Evolutionary conservation across 2,888 invertebrate genomes (phyloP).

Genomic region (Halictus quadricinctus): DNA sequence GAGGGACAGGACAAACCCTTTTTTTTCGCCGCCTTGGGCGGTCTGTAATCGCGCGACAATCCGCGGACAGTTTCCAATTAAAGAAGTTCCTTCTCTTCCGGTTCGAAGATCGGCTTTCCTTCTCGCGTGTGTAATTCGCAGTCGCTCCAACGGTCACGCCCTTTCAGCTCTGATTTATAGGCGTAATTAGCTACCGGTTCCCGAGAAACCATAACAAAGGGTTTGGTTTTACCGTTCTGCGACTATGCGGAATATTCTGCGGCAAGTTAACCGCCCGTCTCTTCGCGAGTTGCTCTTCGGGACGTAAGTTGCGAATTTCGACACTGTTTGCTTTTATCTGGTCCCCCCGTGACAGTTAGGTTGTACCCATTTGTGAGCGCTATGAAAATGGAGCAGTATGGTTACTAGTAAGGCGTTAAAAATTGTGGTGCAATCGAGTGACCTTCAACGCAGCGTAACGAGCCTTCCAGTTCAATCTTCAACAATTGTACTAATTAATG

Average conservation of each 20-base stretch:
- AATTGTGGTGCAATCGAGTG: no score
- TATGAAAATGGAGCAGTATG: no score
- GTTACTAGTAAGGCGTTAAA: no score
- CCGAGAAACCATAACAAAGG: background rate
- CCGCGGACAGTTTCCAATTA: constrained; percentile 12
- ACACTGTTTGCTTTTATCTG: background rate
- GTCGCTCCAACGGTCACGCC: background rate
- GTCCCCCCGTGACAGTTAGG: no score
- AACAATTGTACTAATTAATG: no score
- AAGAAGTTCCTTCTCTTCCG: background rate
- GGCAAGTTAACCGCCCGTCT: background rate
- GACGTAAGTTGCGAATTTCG: background rate
- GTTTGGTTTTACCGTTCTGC: background rate
- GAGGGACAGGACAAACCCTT: background rate
- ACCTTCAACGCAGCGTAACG: no score
- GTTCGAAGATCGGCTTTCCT: background rate
- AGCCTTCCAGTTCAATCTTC: no score
- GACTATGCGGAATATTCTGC: background rate
- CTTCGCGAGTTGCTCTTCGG: background rate
- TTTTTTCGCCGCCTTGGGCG: background rate
- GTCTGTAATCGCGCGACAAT: constrained; percentile 2
- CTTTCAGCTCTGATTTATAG: background rate
- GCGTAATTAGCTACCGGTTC: background rate
- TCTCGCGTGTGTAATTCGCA: background rate
- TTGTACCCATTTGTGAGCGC: no score